Conservation (phyloP, 2,797 vertebrate genomes). For the Prionace glauca region DNA sequence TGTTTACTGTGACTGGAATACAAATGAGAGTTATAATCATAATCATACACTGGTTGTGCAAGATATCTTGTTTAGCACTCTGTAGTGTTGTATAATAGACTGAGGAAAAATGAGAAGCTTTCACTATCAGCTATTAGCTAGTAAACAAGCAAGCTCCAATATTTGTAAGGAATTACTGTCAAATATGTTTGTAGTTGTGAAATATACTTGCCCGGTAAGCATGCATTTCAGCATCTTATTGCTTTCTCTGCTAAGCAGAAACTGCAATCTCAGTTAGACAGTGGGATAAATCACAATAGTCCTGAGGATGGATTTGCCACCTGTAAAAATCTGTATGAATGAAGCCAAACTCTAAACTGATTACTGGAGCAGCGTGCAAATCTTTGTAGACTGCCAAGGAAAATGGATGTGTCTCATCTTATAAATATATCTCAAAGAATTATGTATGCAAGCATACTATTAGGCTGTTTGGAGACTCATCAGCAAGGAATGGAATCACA, state of each 20-base stretch:
- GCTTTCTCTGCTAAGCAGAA: background rate
- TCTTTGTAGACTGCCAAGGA: background rate
- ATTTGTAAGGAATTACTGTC: constrained; percentile 20
- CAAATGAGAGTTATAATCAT: constrained; percentile 29
- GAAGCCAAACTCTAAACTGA: constrained; percentile 18
- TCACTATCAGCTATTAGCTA: background rate
- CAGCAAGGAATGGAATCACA: background rate
- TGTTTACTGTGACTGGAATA: constrained; percentile 15
- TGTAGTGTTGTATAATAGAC: background rate
- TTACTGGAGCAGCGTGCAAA: constrained; percentile 8
- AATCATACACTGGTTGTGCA: background rate
- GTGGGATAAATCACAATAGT: constrained; percentile 10
- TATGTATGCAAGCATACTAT: background rate
- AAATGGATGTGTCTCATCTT: background rate
- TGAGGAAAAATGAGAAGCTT: background rate
- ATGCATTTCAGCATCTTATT: background rate
- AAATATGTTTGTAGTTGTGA: background rate
- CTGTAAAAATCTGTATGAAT: background rate
- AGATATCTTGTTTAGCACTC: constrained; percentile 1
- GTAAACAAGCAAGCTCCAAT: background rate
- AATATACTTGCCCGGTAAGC: background rate
- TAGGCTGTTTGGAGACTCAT: background rate
- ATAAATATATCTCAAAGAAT: background rate
- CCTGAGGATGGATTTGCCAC: background rate
- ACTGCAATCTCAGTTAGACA: constrained; percentile 7